Percentiles rank a stretch among this genome's conserved stretches.
Conservation (phyloP, 2,888 invertebrate genomes). For the Melipona bicolor region DNA sequence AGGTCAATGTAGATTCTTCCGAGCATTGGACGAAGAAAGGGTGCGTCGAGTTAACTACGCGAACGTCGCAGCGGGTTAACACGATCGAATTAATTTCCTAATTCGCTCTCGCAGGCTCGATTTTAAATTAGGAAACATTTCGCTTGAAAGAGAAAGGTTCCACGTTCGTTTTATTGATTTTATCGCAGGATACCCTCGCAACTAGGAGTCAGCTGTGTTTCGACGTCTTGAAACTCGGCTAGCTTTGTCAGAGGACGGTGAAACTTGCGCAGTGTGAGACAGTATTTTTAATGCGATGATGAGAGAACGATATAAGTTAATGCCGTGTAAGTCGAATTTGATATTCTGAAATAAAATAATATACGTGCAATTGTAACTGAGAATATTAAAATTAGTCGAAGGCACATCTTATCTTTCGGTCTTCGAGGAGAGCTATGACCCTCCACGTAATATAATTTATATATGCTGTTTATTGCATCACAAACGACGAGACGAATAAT, state of each 20-base stretch:
- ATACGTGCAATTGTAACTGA: no score
- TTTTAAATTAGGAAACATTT: neutral
- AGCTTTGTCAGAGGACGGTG: no score
- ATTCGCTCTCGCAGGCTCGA: neutral
- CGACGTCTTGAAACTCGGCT: neutral
- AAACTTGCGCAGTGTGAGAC: neutral
- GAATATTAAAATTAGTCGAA: no score
- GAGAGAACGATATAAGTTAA: neutral
- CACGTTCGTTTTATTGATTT: neutral
- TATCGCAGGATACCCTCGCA: neutral
- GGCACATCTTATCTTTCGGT: no score
- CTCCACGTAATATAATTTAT: no score
- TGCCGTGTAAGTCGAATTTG: neutral
- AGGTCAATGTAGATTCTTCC: constrained; percentile 51
- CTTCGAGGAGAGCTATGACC: no score
- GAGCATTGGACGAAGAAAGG: constrained; percentile 32
- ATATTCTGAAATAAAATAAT: neutral
- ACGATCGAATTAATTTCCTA: constrained; percentile 25
- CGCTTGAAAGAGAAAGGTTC: neutral
- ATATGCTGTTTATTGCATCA: no score
- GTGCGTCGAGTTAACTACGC: neutral
- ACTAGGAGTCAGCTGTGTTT: neutral
- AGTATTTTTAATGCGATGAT: neutral
- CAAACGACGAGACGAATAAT: no score
- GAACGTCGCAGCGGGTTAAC: constrained; percentile 28